Evolutionary conservation across 53 echinoderm and acorn worm genomes (phyloP), one percentile per base, ranked within the genome.

Genomic region (Echinarachnius parma): DNA sequence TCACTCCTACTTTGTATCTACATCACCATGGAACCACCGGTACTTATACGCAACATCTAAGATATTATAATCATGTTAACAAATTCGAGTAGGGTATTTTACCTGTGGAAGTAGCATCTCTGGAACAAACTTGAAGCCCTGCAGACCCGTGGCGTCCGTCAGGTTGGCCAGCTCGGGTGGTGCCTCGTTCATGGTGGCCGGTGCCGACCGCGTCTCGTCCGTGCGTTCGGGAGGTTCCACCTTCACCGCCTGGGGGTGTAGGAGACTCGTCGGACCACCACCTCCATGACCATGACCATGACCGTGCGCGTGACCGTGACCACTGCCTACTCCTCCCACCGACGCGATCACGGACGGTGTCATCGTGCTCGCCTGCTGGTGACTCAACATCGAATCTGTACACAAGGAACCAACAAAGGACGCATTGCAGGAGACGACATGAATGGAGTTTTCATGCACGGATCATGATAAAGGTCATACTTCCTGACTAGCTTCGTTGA

Each of bases 91-190:
- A n/a, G n/a, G n/a, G n/a, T n/a, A n/a, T n/a, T n/a, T n/a, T 46
- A 89, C 78, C 62, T 81, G 89, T 57, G 85, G 85, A 31, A 89
- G 45, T 9, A 89, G 63, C 50, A 85, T 34, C 11, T 89, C 89
- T 32, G 81, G 85, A 21, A 84, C 62, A 61, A 89, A 85, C 62
- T 92, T 92, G 60, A 84, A 76, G 4, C 85, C 84, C 25, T 66
- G 61, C 10, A 83, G 54, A 0, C 78, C 87, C 0, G 84, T 86
- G 47, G 86, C 80, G 46, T 92, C 92, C 1, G 92, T 87, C 67
- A 92, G 78, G 15, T 87, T 81, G 25, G 84, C 81, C 21, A 87
- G 63, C 37, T 92, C 92, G 16, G 59, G 72, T 10, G 70, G 79
- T 27, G 71, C 60, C 21, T 74, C 81, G 36, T 71, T 55, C 33